Percentiles rank a stretch among this genome's conserved stretches.
Evolutionary conservation across 2,888 invertebrate genomes (phyloP).

Genomic region (Papilio demoleus): DNA sequence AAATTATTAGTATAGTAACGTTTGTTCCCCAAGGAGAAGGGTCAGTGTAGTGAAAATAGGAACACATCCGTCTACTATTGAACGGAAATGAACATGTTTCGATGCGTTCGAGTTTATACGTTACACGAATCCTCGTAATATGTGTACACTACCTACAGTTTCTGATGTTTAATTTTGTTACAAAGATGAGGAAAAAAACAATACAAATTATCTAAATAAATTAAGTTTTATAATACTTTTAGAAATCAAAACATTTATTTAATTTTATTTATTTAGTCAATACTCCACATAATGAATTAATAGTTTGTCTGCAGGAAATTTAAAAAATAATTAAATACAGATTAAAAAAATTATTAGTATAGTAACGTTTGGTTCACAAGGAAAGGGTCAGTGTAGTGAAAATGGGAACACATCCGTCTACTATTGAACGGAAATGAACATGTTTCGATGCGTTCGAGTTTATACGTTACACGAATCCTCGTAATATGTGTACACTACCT

Average conservation of each 20-base stretch:
- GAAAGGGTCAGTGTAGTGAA: background rate
- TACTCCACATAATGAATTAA: no score
- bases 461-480: background rate
- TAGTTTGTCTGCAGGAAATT: no score
- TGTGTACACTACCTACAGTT: no score
- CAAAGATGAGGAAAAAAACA: no score
- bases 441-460: background rate
- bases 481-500: background rate
- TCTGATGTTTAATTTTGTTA: no score
- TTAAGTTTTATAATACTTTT: no score
- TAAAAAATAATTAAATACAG: no score
- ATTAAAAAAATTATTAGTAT: no score
- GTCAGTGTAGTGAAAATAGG: background rate
- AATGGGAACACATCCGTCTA: background rate
- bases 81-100: slow-evolving; percentile 7
- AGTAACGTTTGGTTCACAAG: background rate
- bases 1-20: no score
- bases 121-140: background rate
- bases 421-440: slow-evolving; percentile 15
- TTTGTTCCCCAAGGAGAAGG: background rate
- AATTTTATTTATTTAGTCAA: no score
- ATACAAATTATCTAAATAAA: no score
- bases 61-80: slow-evolving; percentile 3
- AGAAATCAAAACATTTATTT: no score
- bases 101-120: slow-evolving; percentile 2